Base-by-base conservation (phyloP, 2,113 vertebrate species). In the Mobula hypostoma region DNA sequence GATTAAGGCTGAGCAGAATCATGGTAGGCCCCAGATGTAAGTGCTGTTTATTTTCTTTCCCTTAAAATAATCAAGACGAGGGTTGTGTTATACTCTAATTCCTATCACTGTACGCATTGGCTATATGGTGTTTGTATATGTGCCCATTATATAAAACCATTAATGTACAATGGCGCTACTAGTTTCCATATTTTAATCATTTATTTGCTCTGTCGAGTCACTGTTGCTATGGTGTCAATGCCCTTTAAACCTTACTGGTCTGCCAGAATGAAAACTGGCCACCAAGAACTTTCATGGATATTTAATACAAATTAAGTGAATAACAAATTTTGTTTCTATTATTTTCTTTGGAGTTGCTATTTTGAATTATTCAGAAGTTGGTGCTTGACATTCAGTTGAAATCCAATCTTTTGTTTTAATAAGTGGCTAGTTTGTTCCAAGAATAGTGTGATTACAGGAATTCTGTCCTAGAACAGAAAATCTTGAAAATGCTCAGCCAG, bases 181-280 rank as follows among this genome's bases (percentile, higher is more conserved):
- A n/a, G 58, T 58, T 21, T 85, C 82, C 56, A 29, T 87, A 7
- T 61, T 58, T 12, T 83, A 58, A 58, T 29, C 63, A 14, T 90
- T 1, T 14, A 5, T 58, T 74, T 0, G 19, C 15, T 74, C 72
- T 24, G 72, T 6, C 72, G 72, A 24, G 83, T 74, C 68, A 24
- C 70, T 72, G 91, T 93, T 93, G 91, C 91, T 93, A 93, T 93
- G 91, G 36, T 48, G 91, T 74, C 12, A 5, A 2, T 74, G 32
- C 21, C 91, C 91, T 74, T 88, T 88, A 24, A 70, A 93, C 21
- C 32, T 21, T 70, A 70, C 68, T 2, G 68, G 11, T 0, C 11
- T 70, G 2, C 11, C 68, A 17, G 48, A 48, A 17, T 2, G 17
- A 12, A 70, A 5, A n/a, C 8, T 77, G 14, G 11, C 29, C 58